Evolutionary conservation across 1,140 invertebrate species (phyloP).

Genomic region (Ptiloglossa arizonensis): DNA sequence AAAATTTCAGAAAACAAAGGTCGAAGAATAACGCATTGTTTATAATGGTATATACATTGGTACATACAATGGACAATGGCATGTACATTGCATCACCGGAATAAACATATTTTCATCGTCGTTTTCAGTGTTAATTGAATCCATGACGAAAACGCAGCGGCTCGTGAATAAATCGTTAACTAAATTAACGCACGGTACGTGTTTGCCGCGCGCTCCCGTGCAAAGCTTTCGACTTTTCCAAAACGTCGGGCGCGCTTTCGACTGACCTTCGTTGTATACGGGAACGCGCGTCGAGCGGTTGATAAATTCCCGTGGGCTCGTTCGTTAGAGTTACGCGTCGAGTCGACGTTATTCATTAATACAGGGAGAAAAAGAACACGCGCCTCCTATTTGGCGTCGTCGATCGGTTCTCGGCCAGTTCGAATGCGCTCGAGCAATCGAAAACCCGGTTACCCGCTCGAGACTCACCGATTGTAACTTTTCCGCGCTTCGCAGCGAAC

Average conservation of each 20-base stretch:
- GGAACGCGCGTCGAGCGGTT: background rate
- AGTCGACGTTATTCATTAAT: background rate
- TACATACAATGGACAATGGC: no score
- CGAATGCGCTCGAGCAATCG: background rate
- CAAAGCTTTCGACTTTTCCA: background rate
- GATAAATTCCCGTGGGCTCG: background rate
- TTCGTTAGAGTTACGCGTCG: background rate
- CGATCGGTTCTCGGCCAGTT: background rate
- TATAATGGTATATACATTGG: no score
- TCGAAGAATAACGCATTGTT: no score
- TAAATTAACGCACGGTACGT: background rate
- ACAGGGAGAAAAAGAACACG: background rate
- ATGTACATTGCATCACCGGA: background rate
- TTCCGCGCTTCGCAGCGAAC: background rate
- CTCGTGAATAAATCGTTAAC: background rate
- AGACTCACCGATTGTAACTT: no score
- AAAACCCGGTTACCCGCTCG: background rate
- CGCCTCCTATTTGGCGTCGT: background rate
- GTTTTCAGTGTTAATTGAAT: conserved; percentile 19
- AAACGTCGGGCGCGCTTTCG: background rate
- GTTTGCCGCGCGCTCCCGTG: background rate
- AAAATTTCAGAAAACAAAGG: no score
- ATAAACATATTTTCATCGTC: conserved; percentile 3
- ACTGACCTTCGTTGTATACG: background rate
- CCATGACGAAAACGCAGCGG: background rate